Evolutionary conservation across 2,113 vertebrate species (phyloP), one percentile per base, ranked within the genome.

Genomic region (Maccullochella peelii): DNA sequence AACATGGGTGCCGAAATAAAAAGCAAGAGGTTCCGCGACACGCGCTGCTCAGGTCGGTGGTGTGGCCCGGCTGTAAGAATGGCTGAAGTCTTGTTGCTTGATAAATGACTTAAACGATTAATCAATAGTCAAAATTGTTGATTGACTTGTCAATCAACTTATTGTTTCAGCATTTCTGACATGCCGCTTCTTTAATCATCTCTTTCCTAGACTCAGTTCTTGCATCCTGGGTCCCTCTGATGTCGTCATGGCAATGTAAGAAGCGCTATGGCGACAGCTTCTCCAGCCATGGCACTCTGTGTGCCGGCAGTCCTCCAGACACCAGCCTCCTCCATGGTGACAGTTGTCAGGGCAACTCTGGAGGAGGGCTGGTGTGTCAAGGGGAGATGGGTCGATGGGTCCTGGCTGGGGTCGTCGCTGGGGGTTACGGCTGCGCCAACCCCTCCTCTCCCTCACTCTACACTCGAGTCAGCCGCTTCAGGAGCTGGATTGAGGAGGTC

Each of bases 281-380:
- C 93, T 97, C 95, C 27, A 96, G 93, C 80, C 96, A 97, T 25
- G 94, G 94, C 78, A 97, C 97, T 89, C 94, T 98, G 54, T 98
- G 97, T 40, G 97, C 97, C 0, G 97, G 97, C 80, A 97, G 96
- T 79, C 95, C 97, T 59, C 96, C 97, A 25, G 96, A 97, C 93
- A 95, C 96, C 16, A 95, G 96, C 58, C 93, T 94, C 23, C 94
- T 91, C 74, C 92, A 82, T 40, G 88, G 93, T 47, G 95, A 97
- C 91, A 95, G 96, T 84, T 98, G 97, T 68, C 96, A 96, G 81
- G 96, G 97, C 4, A 97, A 97, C 94, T 96, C 97, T 0, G 97
- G 97, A 25, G 97, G 97, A n/a, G 97, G 97, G 8, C 95, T 98
- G 86, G 92, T 96, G 90, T 98, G 97, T 73, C 96, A 96, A 86